phyloP scores from a whole-genome alignment of 2,797 vertebrate species.

The Oreortyx pictus region DNA sequence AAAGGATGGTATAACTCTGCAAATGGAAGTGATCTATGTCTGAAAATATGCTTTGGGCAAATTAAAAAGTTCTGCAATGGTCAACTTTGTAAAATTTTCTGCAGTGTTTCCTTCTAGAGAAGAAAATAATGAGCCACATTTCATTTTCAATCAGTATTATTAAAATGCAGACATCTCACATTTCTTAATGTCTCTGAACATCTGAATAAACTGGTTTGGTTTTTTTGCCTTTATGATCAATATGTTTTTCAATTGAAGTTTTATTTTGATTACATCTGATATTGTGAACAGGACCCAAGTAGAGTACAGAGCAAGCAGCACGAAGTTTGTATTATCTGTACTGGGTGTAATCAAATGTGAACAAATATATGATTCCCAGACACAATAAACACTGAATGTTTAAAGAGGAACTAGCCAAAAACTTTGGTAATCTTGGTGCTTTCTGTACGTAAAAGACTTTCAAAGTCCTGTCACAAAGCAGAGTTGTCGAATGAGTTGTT shows the following conservation, averaged over 20 bases:
- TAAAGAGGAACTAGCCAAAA: background rate
- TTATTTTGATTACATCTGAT: rapidly evolving
- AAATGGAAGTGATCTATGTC: background rate
- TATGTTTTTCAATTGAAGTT: background rate
- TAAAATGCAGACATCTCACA: background rate
- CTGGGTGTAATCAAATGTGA: rapidly evolving
- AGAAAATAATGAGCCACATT: background rate
- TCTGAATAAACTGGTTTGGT: background rate
- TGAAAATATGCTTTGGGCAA: background rate
- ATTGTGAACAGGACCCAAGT: rapidly evolving
- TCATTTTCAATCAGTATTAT: background rate
- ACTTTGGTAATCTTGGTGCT: background rate
- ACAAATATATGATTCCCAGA: background rate
- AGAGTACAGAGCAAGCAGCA: background rate
- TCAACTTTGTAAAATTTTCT: background rate
- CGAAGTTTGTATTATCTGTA: background rate
- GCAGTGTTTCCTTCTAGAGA: background rate
- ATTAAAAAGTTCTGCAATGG: background rate
- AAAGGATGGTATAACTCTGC: background rate
- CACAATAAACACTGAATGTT: background rate
- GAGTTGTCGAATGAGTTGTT: background rate
- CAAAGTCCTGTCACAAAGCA: background rate
- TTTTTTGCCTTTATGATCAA: background rate
- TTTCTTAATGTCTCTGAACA: background rate
- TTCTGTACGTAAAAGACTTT: background rate